phyloP scores from a whole-genome alignment of 1,140 invertebrate species.

The Leptinotarsa lineolata region DNA sequence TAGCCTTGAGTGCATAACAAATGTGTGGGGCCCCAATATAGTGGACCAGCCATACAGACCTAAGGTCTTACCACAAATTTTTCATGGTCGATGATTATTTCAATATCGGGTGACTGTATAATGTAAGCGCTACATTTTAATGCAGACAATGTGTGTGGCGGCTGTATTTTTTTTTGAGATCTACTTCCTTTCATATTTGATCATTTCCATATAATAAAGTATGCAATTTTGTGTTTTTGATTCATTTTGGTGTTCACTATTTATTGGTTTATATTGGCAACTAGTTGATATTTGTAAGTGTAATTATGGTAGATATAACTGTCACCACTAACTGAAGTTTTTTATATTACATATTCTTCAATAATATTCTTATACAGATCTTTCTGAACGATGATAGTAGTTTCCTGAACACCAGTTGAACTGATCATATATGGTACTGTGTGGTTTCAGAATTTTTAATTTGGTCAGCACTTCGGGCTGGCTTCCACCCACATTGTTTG shows the following conservation, averaged over 20 bases:
- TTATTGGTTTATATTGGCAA: constrained; percentile 6
- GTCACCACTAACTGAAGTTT: not conserved
- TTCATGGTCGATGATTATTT: constrained; percentile 29
- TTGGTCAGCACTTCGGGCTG: constrained; percentile 58
- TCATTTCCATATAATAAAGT: not conserved
- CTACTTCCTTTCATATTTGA: constrained; percentile 7
- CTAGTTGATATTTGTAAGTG: not conserved
- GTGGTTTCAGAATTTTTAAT: constrained; percentile 41
- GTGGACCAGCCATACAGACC: constrained; percentile 53
- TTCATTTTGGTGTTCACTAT: constrained; percentile 13
- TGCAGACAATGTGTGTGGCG: constrained; percentile 59
- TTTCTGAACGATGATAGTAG: too few relatives aligned
- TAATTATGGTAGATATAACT: not conserved
- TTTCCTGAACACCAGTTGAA: not conserved
- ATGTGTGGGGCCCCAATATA: constrained; percentile 54
- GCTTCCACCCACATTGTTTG: constrained; percentile 90
- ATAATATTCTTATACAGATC: too few relatives aligned
- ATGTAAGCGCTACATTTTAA: constrained; percentile 45
- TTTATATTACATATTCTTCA: too few relatives aligned
- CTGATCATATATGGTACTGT: constrained; percentile 45
- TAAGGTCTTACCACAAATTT: constrained; percentile 48
- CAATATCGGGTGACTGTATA: constrained; percentile 27
- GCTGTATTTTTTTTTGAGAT: constrained; percentile 43
- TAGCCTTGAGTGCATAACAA: constrained; percentile 54
- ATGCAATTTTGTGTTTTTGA: constrained; percentile 10